Evolutionary conservation across 2,113 vertebrate genomes (phyloP).

Genomic region (Nesospiza acunhae): DNA sequence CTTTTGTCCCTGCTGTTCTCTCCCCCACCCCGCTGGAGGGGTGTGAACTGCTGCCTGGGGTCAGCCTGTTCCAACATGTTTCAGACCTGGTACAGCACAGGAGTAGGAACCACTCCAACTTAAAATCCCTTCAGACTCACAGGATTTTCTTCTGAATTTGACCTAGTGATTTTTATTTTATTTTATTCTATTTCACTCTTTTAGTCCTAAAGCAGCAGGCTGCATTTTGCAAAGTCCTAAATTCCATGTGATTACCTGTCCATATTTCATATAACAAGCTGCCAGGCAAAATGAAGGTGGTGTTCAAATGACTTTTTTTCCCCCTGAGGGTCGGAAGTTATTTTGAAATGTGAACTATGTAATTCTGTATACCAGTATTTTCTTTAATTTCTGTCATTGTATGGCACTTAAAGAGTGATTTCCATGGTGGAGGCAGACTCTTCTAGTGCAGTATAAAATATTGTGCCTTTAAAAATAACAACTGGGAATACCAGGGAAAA

Average conservation of each 20-base stretch:
- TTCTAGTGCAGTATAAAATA: background rate
- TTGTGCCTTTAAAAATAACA: background rate
- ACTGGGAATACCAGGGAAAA: background rate
- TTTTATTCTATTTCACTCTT: background rate
- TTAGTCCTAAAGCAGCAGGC: background rate
- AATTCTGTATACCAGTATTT: background rate
- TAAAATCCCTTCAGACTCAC: background rate
- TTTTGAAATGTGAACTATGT: background rate
- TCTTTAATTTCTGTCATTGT: background rate
- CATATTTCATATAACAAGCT: background rate
- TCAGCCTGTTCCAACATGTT: background rate
- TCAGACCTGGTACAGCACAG: background rate
- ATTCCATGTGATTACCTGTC: background rate
- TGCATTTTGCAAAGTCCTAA: background rate
- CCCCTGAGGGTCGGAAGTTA: background rate
- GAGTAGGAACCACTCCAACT: background rate
- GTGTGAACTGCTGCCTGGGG: background rate
- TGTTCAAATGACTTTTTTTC: background rate
- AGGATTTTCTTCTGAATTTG: background rate
- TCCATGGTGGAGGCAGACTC: background rate
- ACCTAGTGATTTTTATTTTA: background rate
- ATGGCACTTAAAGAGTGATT: background rate
- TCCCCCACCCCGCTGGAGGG: background rate
- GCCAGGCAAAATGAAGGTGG: background rate
- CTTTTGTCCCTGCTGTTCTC: background rate